These are phyloP conservation scores for Harmothoe impar DNA, from an alignment of 2,888 invertebrate species.

Conservation along the genomic window DNA sequence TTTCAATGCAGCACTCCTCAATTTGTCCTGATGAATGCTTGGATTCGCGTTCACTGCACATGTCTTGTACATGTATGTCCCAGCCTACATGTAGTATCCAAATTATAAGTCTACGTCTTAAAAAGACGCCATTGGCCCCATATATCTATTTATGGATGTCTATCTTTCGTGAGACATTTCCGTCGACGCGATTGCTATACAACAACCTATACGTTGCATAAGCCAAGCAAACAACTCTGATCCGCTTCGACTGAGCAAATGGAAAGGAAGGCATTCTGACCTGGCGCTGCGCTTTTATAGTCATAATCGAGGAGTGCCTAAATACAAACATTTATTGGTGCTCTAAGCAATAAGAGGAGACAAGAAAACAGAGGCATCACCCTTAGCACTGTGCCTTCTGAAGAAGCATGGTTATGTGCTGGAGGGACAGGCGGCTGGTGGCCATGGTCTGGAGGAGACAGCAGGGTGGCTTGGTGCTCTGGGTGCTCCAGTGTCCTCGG, in stretches of 20 bases:
- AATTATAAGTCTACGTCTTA: too few species aligned
- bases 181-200: too few species aligned
- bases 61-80: too few species aligned
- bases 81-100: too few species aligned
- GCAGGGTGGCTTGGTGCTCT: not conserved
- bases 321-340: slow-evolving; percentile 47
- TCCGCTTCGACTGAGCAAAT: not conserved
- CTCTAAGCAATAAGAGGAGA: slow-evolving; percentile 15
- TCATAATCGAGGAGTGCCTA: slow-evolving; percentile 31
- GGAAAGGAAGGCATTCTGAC: not conserved
- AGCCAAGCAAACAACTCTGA: too few species aligned
- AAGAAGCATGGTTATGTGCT: slow-evolving; percentile 13
- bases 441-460: slow-evolving; percentile 1
- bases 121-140: too few species aligned
- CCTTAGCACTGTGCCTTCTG: not conserved
- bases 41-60: too few species aligned
- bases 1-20: too few species aligned
- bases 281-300: slow-evolving; percentile 41
- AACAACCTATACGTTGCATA: too few species aligned
- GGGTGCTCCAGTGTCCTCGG: slow-evolving; percentile 15
- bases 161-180: too few species aligned
- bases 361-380: slow-evolving; percentile 35
- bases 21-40: too few species aligned
- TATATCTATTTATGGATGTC: too few species aligned
- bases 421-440: not conserved